A percentile compares a stretch with the other conserved stretches of the same genome.
Evolutionary conservation across 2,888 invertebrate genomes (phyloP).

Genomic region (Cacoxenus indagator): DNA sequence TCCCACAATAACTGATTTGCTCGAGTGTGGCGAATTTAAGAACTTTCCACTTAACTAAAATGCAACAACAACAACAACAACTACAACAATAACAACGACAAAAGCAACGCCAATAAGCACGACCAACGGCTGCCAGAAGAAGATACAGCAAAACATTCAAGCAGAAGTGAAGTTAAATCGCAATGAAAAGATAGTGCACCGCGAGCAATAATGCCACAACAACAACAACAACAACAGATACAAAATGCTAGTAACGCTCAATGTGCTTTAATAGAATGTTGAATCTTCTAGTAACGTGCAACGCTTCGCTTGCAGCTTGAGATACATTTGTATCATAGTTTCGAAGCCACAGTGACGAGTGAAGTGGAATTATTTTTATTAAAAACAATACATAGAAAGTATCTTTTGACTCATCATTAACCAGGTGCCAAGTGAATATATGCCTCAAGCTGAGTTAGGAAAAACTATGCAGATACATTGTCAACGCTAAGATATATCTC

Average conservation of each 20-base stretch:
- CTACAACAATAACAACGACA: not conserved
- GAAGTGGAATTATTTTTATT: not conserved
- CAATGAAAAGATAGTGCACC: slow-evolving; percentile 18
- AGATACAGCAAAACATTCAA: slow-evolving; percentile 2
- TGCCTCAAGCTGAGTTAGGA: not conserved
- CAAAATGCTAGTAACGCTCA: slow-evolving; percentile 38
- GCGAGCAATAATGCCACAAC: slow-evolving; percentile 18
- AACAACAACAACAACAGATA: slow-evolving; percentile 24
- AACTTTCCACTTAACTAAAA: slow-evolving; percentile 44
- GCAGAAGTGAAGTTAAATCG: slow-evolving; percentile 16
- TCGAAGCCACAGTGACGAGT: not conserved
- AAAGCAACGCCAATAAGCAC: not conserved
- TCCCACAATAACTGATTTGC: slow-evolving; percentile 16
- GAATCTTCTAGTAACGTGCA: not conserved
- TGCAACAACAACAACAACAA: slow-evolving; percentile 17
- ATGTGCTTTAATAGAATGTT: slow-evolving; percentile 16
- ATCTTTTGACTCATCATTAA: slow-evolving; percentile 34
- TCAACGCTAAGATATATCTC: not conserved
- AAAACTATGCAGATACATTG: not conserved
- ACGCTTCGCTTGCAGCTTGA: not conserved
- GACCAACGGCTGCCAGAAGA: not conserved
- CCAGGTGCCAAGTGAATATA: slow-evolving; percentile 41
- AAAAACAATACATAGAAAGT: not conserved
- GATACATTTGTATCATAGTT: not conserved
- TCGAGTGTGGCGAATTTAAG: slow-evolving; percentile 41